These are phyloP conservation scores for Pseudolycoriella hygida DNA, from an alignment of 2,888 invertebrate species.

Conservation along the genomic window DNA sequence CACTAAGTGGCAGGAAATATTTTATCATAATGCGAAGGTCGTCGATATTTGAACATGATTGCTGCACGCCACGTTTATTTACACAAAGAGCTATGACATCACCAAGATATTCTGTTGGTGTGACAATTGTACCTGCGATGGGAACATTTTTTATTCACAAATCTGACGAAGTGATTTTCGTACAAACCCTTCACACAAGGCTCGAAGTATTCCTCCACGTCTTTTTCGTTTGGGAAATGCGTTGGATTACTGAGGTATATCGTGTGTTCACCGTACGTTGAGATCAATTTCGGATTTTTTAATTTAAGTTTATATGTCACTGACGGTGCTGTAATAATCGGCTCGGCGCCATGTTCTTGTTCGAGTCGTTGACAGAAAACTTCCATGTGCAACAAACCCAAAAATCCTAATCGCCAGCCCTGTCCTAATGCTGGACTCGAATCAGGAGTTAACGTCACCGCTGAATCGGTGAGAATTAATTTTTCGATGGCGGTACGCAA, in stretches of 20 bases:
- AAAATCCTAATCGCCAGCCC: constrained; percentile 76
- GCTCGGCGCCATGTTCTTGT: constrained; percentile 67
- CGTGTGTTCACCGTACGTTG: constrained; percentile 41
- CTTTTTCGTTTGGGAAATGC: constrained; percentile 44
- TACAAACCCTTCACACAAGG: constrained; percentile 61
- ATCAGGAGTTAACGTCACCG: constrained; percentile 65
- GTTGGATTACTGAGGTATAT: constrained; percentile 56
- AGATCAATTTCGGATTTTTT: constrained; percentile 51
- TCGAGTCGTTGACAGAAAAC: constrained; percentile 73
- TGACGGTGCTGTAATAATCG: constrained; percentile 69
- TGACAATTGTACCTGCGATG: constrained; percentile 62
- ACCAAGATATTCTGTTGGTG: constrained; percentile 59
- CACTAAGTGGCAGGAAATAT: constrained; percentile 73
- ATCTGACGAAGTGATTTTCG: background rate
- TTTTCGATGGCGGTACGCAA: constrained; percentile 75
- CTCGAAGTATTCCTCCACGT: constrained; percentile 62
- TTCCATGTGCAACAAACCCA: constrained; percentile 74
- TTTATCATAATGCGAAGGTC: constrained; percentile 64
- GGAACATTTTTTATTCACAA: background rate
- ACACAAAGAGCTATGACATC: constrained; percentile 52
- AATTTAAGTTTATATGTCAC: constrained; percentile 67
- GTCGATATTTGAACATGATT: constrained; percentile 60
- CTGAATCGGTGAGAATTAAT: constrained; percentile 84
- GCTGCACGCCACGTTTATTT: constrained; percentile 48
- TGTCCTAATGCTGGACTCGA: constrained; percentile 74